Conservation (phyloP, 2,797 vertebrate species). For the Trachurus trachurus region DNA sequence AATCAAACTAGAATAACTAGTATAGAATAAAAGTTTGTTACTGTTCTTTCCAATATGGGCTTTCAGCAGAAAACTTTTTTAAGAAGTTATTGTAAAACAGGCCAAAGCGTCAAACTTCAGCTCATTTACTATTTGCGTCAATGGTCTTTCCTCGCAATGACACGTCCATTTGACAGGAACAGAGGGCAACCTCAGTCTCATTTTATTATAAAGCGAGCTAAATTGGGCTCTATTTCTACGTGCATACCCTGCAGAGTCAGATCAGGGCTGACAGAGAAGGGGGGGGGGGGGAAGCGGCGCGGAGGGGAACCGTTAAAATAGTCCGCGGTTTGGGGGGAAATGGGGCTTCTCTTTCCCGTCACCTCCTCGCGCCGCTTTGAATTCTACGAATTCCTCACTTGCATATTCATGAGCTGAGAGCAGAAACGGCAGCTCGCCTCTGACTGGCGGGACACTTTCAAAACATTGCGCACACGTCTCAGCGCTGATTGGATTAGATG, state of each 20-base stretch:
- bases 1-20: no score
- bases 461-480: conserved; percentile 62
- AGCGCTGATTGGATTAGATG: conserved; percentile 55
- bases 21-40: no score
- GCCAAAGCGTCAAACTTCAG: no score
- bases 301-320: neutral
- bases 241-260: no score
- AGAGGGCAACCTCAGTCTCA: neutral
- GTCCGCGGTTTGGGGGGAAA: conserved; percentile 28
- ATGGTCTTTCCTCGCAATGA: neutral
- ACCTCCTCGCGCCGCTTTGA: neutral
- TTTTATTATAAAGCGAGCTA: neutral
- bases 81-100: no score
- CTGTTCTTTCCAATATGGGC: no score
- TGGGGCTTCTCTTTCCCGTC: conserved; percentile 31
- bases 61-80: no score
- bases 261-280: neutral
- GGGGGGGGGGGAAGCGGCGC: neutral
- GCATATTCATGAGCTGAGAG: conserved; percentile 50
- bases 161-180: conserved; percentile 4
- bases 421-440: conserved; percentile 31
- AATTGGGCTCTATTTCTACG: neutral
- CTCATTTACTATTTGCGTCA: neutral
- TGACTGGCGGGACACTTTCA: conserved; percentile 74
- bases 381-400: conserved; percentile 59